Percentiles rank a stretch among this genome's conserved stretches.
These are phyloP conservation scores for Patiria miniata DNA, from an alignment of 35 echinoderm and acorn worm species.

Conservation along the genomic window DNA sequence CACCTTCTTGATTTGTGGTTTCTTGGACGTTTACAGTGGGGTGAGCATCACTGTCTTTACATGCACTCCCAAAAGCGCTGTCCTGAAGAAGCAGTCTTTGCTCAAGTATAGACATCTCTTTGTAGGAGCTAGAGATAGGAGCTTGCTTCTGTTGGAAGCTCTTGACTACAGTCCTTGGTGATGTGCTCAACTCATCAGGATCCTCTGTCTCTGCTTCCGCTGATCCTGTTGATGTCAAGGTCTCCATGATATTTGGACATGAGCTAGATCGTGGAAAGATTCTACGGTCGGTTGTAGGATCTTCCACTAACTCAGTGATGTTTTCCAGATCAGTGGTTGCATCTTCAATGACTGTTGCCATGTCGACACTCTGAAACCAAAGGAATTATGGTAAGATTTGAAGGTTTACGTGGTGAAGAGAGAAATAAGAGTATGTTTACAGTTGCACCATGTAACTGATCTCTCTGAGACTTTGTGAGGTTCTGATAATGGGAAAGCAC, in stretches of 20 bases:
- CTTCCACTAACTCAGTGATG: neutral
- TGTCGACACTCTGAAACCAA: neutral
- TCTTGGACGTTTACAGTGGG: neutral
- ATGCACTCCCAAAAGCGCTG: neutral
- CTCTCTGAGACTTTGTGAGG: no score
- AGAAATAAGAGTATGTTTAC: no score
- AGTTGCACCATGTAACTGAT: no score
- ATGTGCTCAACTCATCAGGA: conserved; percentile 19
- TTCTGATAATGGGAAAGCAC: no score
- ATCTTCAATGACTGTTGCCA: neutral
- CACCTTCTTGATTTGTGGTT: neutral
- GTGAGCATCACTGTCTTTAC: neutral
- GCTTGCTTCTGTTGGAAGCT: conserved; percentile 43
- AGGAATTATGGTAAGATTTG: no score
- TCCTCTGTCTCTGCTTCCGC: neutral
- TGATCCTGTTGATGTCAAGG: neutral
- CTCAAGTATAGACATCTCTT: conserved; percentile 64
- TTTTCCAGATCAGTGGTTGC: neutral
- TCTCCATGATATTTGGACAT: conserved; percentile 43
- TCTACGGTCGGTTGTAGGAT: neutral
- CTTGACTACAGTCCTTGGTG: conserved; percentile 55
- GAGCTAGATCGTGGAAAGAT: conserved; percentile 53
- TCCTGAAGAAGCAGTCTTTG: conserved; percentile 40
- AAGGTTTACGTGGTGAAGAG: no score
- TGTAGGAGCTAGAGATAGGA: conserved; percentile 78